Conservation (phyloP, 2,797 vertebrate species). For the Hippoglossus hippoglossus region DNA sequence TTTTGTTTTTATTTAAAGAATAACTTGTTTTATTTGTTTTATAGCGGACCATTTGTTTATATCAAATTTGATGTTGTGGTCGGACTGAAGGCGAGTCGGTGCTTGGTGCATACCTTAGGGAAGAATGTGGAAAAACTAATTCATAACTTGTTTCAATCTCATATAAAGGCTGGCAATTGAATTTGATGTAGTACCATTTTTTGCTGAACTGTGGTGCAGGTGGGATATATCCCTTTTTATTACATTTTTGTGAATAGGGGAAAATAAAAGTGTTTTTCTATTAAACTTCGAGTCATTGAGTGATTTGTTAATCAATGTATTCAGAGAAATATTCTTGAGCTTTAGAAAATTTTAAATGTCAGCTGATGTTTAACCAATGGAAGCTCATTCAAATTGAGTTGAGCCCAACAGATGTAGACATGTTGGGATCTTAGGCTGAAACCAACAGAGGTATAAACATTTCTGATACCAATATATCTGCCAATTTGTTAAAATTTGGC, state of each 20-base stretch:
- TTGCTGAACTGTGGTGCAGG: conserved; percentile 82
- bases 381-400: too few relatives aligned
- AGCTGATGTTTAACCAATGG: too few relatives aligned
- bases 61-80: conserved; percentile 64
- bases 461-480: too few relatives aligned
- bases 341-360: too few relatives aligned
- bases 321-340: too few relatives aligned
- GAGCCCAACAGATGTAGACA: too few relatives aligned
- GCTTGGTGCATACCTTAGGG: conserved; percentile 66
- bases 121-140: conserved; percentile 68
- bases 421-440: too few relatives aligned
- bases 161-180: conserved; percentile 68
- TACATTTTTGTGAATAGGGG: conserved; percentile 84
- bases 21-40: conserved; percentile 82
- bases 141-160: conserved; percentile 76
- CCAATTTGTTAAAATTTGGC: too few relatives aligned
- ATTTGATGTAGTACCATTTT: conserved; percentile 67
- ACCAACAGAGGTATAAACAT: too few relatives aligned
- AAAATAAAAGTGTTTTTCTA: conserved; percentile 85
- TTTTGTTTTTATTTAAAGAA: conserved; percentile 87
- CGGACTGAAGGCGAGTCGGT: conserved; percentile 66
- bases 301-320: neutral
- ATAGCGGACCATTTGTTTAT: conserved; percentile 80
- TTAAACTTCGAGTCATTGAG: conserved; percentile 58
- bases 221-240: conserved; percentile 83